Conservation (phyloP, 2,888 invertebrate species). For the Diarsia brunnea region DNA sequence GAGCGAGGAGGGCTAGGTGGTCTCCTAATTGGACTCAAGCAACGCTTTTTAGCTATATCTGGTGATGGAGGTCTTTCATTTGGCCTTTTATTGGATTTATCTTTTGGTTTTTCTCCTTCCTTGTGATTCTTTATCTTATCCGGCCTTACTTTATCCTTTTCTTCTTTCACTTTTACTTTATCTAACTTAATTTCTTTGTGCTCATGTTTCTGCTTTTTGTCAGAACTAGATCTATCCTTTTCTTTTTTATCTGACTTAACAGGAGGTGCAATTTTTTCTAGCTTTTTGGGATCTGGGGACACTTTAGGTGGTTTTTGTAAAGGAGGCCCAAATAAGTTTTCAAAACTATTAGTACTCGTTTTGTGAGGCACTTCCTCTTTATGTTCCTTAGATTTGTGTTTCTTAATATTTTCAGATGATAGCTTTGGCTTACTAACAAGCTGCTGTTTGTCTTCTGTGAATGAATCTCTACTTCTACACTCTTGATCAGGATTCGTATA, state of each 20-base stretch:
- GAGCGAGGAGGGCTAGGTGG: conserved; percentile 83
- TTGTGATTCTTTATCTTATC: conserved; percentile 90
- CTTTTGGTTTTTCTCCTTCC: conserved; percentile 90
- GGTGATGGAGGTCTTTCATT: conserved; percentile 86
- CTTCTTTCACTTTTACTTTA: conserved; percentile 87
- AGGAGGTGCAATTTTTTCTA: conserved; percentile 77
- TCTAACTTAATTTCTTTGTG: conserved; percentile 86
- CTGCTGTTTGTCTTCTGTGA: conserved; percentile 90
- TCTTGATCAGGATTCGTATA: conserved; percentile 90
- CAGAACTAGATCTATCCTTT: conserved; percentile 87
- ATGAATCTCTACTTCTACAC: conserved; percentile 90
- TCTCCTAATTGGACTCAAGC: conserved; percentile 82
- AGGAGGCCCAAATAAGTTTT: conserved; percentile 95
- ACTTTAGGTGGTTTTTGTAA: conserved; percentile 94
- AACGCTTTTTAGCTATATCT: conserved; percentile 82
- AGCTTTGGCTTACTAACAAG: conserved; percentile 94
- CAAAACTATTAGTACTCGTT: conserved; percentile 92
- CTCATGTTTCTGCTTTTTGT: conserved; percentile 88
- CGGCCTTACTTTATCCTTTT: conserved; percentile 86
- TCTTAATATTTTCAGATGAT: conserved; percentile 90
- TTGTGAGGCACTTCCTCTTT: conserved; percentile 90
- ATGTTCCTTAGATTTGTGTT: conserved; percentile 91
- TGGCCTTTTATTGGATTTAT: conserved; percentile 88
- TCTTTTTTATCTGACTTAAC: conserved; percentile 90
- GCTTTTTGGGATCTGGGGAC: conserved; percentile 92